These are phyloP conservation scores for Luehdorfia chinensis DNA, from an alignment of 1,140 invertebrate species.

Conservation along the genomic window DNA sequence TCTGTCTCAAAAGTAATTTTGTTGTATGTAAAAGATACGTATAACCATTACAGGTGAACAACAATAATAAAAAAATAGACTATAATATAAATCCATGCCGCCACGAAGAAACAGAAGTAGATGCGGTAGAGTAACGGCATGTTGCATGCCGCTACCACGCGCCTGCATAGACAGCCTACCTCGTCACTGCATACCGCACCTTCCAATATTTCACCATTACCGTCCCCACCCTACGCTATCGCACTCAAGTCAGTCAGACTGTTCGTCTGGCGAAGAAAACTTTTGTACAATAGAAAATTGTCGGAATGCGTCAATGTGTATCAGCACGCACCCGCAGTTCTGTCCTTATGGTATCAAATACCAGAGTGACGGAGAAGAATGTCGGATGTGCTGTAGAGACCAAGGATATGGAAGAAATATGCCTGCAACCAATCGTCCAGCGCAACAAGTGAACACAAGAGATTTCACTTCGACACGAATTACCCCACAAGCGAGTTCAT, in stretches of 20 bases:
- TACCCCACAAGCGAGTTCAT: not conserved
- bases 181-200: constrained; percentile 5
- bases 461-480: too few species aligned
- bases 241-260: constrained; percentile 10
- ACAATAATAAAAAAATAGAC: too few species aligned
- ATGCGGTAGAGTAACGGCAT: constrained; percentile 5
- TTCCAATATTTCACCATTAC: not conserved
- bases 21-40: too few species aligned
- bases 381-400: too few species aligned
- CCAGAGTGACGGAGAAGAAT: too few species aligned
- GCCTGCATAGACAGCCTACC: constrained; percentile 17
- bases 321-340: constrained; percentile 8
- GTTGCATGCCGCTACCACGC: constrained; percentile 1
- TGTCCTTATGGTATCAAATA: constrained; percentile 6
- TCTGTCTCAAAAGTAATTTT: too few species aligned
- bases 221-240: not conserved
- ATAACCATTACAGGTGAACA: too few species aligned
- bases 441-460: too few species aligned
- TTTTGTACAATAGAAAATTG: constrained; percentile 16
- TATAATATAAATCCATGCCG: not conserved
- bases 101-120: not conserved
- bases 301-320: constrained; percentile 11
- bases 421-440: too few species aligned
- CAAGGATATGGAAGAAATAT: too few species aligned
- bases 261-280: constrained; percentile 19